Evolutionary conservation across 2,888 invertebrate species (phyloP), one percentile per base, ranked within the genome.

Genomic region (Andrena haemorrhoa): DNA sequence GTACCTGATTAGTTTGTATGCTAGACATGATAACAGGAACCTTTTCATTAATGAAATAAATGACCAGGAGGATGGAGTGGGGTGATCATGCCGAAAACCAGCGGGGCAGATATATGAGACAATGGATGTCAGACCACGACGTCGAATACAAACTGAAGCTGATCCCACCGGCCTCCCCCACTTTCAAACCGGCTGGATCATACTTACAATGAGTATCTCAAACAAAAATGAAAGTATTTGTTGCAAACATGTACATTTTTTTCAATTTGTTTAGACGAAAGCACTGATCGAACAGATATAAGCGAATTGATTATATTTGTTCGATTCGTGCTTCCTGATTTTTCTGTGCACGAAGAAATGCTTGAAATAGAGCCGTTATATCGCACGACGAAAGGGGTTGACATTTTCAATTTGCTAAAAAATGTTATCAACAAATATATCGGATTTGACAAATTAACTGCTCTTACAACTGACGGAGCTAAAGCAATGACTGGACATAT

Each of bases 261-360:
- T 56, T 56, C 26, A 26, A 23, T 56, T 26, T 56, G 56, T 56
- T 26, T 29, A 56, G 56, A 56, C 10, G 26, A 56, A 56, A 58
- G 58, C 58, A 58, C 58, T 16, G 58, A 58, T 29, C 10, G 16
- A 16, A 26, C 29, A 12, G 16, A 58, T 58, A 29, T 29, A 29
- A 58, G 29, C 29, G 8, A 58, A 58, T 29, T 60, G 16, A 31
- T 3, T 31, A 31, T 60, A 16, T 60, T 60, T 60, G 29, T 16
- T 31, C 6, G 31, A 60, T 20, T 16, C n/a, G 20, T 51, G 20
- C n/a, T 20, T 20, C n/a, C n/a, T 7, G 7, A 51, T 51, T 29
- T 60, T 26, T 16, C 12, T 7, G 10, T 60, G 6, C 12, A 51
- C 16, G 29, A 60, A 16, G 29, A 60, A 6, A 12, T 60, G 6